Evolutionary conservation across 2,797 vertebrate genomes (phyloP).

Genomic region (Cossypha polioptera): DNA sequence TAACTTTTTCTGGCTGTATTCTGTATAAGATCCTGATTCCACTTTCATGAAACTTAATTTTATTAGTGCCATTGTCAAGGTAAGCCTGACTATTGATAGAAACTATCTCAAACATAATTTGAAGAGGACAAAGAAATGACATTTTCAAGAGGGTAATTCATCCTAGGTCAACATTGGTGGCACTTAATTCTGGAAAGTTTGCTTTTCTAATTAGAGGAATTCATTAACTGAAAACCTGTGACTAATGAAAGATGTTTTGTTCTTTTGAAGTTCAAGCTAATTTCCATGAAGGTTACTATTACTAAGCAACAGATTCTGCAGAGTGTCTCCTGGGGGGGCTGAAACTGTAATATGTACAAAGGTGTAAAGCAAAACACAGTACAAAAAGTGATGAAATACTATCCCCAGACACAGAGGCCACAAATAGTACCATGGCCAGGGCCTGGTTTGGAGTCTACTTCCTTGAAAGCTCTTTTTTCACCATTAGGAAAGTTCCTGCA

Average conservation of each 20-base stretch:
- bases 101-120: neutral
- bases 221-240: constrained; percentile 79
- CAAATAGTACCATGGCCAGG: neutral
- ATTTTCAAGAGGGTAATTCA: neutral
- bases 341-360: neutral
- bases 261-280: constrained; percentile 84
- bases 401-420: neutral
- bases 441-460: neutral
- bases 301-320: constrained; percentile 82
- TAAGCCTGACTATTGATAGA: neutral
- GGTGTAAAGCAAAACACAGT: constrained; percentile 6
- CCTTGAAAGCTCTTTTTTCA: neutral
- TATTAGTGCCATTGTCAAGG: neutral
- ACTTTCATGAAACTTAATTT: neutral
- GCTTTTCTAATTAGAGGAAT: constrained; percentile 75
- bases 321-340: constrained; percentile 70
- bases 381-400: neutral
- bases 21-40: neutral
- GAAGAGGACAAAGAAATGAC: neutral
- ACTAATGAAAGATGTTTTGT: constrained; percentile 78
- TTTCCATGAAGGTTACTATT: constrained; percentile 77
- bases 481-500: neutral
- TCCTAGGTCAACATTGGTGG: neutral
- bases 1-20: neutral
- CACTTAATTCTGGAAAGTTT: constrained; percentile 50